These are phyloP conservation scores for Drosophila birchii DNA, from an alignment of 2,888 invertebrate genomes.

Conservation along the genomic window DNA sequence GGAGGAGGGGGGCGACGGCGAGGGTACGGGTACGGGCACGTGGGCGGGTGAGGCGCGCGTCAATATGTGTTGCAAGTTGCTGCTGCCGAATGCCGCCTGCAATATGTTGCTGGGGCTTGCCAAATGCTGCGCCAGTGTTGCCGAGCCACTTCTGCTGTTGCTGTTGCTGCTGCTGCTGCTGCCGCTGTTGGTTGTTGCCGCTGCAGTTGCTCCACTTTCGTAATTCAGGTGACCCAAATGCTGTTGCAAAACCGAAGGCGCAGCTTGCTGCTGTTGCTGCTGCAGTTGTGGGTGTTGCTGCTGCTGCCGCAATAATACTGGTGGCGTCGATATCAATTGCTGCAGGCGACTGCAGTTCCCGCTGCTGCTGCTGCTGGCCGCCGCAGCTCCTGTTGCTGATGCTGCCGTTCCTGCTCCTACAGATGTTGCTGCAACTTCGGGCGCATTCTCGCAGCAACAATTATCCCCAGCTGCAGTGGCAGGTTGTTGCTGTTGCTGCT, in stretches of 20 bases:
- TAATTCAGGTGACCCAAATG: constrained; percentile 84
- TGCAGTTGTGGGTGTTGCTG: constrained; percentile 41
- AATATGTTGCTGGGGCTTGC: constrained; percentile 79
- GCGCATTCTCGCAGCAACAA: constrained; percentile 73
- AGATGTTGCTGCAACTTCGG: constrained; percentile 38
- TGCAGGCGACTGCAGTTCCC: constrained; percentile 82
- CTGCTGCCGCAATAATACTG: constrained; percentile 77
- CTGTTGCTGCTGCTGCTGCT: constrained; percentile 33
- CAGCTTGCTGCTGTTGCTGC: constrained; percentile 52
- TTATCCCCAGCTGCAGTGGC: constrained; percentile 59
- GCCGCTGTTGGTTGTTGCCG: constrained; percentile 41
- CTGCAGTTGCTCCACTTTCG: constrained; percentile 77
- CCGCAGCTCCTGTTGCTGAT: constrained; percentile 49
- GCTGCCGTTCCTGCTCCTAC: constrained; percentile 67
- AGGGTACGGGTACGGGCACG: constrained; percentile 48
- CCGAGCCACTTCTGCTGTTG: constrained; percentile 71
- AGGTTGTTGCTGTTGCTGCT: constrained; percentile 57
- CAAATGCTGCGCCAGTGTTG: constrained; percentile 81
- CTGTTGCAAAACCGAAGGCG: constrained; percentile 82
- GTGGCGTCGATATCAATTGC: constrained; percentile 83
- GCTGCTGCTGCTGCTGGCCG: constrained; percentile 64
- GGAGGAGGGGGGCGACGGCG: constrained; percentile 36
- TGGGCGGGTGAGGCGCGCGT: constrained; percentile 68
- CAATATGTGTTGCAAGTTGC: constrained; percentile 75
- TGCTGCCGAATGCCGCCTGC: constrained; percentile 74